Evolutionary conservation across 2,888 invertebrate species (phyloP), one percentile per base, ranked within the genome.

Genomic region (Heliconius ethilla): DNA sequence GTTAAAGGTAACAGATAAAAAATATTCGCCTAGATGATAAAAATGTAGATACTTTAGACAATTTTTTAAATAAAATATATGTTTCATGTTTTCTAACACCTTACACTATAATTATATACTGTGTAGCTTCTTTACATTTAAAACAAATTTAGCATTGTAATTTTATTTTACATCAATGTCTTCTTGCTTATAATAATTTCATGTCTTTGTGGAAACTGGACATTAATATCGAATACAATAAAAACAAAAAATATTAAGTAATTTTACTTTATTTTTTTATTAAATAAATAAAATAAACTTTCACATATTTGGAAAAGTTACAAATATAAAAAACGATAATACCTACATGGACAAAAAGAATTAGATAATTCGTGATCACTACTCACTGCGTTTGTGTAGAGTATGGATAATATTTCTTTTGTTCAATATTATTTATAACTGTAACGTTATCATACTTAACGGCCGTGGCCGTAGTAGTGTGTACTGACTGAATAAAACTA

Each of bases 281-380:
- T 67, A 37, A 67, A 67, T 37, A 67, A 67, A 67, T 67, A 67
- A 67, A 67, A 67, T 37, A 67, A 67, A 67, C 67, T 29, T 67
- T 67, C 25, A 67, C 67, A 37, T 37, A 37, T 67, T 37, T 37
- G 37, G 37, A 67, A 67, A 67, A 37, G 67, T 55, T 51, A 29
- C 45, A 51, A 29, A 72, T 72, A 59, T 59, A 73, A 37, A 72
- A 67, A 37, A 67, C 37, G n/a, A 67, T 67, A 37, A 67, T 37
- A 37, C 67, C 37, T 67, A 67, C 37, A 33, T 13, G 33, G 33
- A 33, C 33, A 33, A 66, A 59, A 29, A 22, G 18, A 29, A 25
- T 51, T 33, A 33, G 10, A n/a, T 62, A 11, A 66, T n/a, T 66
- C 22, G 18, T 65, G 29, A 33, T n/a, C 22, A 66, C 33, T 33